These are phyloP conservation scores for Dipodomys ordii DNA, from an alignment of 2,113 vertebrate species.

Conservation along the genomic window DNA sequence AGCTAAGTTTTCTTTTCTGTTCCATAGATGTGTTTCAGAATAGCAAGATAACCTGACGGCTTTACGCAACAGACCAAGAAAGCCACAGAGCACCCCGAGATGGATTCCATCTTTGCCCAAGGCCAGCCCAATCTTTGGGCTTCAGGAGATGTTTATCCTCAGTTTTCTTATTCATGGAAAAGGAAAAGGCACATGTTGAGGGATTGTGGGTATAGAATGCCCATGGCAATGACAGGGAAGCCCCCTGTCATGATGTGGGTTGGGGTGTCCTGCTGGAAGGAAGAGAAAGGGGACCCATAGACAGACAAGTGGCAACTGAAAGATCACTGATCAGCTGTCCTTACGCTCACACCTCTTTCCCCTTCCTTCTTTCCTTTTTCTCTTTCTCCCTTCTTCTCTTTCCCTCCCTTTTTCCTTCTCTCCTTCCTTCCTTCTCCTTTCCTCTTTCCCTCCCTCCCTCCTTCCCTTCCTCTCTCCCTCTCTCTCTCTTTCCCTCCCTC, in stretches of 20 bases:
- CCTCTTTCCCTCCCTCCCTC: neutral
- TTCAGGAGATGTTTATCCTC: neutral
- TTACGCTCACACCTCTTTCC: neutral
- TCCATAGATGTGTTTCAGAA: constrained; percentile 15
- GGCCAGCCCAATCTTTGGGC: neutral
- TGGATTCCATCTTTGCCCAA: neutral
- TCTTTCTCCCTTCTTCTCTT: accelerated
- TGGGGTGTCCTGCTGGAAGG: neutral
- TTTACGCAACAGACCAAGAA: neutral
- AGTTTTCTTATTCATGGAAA: neutral
- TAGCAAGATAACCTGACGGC: neutral
- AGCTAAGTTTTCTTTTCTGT: neutral
- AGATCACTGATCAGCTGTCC: neutral
- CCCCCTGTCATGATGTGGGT: neutral
- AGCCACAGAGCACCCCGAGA: neutral
- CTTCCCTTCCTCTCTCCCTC: neutral
- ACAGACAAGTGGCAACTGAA: neutral
- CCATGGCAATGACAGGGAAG: neutral
- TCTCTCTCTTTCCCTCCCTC: accelerated
- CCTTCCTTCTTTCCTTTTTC: accelerated
- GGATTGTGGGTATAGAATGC: neutral
- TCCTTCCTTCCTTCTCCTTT: too few species aligned
- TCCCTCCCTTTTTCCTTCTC: too few species aligned
- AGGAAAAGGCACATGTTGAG: neutral
- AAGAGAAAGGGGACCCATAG: neutral